Base-by-base conservation (phyloP, 2,888 invertebrate genomes). In the Orthosia cruda region DNA sequence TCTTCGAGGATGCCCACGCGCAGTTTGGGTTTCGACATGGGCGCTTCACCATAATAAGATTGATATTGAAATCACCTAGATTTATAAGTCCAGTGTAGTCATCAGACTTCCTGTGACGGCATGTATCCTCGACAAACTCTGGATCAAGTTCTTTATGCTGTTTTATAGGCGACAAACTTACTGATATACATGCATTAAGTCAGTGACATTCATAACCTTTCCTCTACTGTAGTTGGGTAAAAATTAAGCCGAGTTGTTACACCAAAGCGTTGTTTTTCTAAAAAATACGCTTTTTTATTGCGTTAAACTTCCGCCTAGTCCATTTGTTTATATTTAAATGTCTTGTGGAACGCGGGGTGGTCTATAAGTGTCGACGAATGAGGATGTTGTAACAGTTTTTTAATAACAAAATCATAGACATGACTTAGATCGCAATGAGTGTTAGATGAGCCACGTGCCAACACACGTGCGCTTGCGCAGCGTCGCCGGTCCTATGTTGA, bases 221-320 rank as follows among this genome's bases (percentile, higher is more conserved):
- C 50, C 13, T 68, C n/a, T 70, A 3, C 49, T 55, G 75, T 80
- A 76, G 80, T 80, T 72, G 80, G 26, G 72, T 61, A 62, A 61
- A 65, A 73, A 74, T 71, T 64, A 67, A 71, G 32, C 64, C 1
- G 73, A 77, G 45, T 70, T 76, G 78, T 81, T 80, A 83, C 81
- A 77, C 71, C 67, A 76, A 82, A 72, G 85, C 68, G 70, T 71
- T 69, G 72, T 85, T 84, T 80, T 84, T 82, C 57, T 61, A 54
- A 75, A 84, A 71, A 74, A 73, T 61, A 57, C 77, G 81, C 74
- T 64, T 26, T 69, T 65, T 59, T 69, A 63, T 65, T 74, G 62
- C 74, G 75, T 73, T 66, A 66, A 57, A 58, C 69, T 74, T 68
- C 76, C 74, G 76, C 80, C 83, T 77, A 72, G 77, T 75, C 71